A percentile compares a stretch with the other conserved stretches of the same genome.
phyloP scores from a whole-genome alignment of 2,113 vertebrate genomes.

The Lycocorax pyrrhopterus region DNA sequence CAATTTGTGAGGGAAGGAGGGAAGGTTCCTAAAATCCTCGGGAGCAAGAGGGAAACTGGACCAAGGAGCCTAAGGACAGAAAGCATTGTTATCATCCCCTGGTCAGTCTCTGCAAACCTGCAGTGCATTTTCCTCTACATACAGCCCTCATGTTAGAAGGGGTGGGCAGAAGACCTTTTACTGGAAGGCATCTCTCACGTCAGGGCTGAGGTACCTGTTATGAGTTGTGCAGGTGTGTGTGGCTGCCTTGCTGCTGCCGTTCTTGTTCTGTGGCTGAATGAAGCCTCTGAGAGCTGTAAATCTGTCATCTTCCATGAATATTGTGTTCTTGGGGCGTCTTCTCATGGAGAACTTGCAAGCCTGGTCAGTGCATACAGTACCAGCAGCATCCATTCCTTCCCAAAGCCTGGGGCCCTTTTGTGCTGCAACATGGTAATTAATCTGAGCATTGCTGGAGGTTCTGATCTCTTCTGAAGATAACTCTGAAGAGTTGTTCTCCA shows the following conservation, averaged over 20 bases:
- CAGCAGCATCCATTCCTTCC: not conserved
- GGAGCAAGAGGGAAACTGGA: not conserved
- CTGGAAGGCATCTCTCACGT: not conserved
- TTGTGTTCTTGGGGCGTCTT: not conserved
- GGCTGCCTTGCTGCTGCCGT: not conserved
- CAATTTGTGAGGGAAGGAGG: rapidly evolving
- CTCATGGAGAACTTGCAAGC: not conserved
- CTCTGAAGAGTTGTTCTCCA: not conserved
- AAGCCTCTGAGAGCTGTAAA: conserved; percentile 18
- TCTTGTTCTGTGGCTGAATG: not conserved
- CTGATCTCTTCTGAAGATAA: conserved; percentile 9
- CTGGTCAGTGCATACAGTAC: not conserved
- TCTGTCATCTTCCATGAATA: not conserved
- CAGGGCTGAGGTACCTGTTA: not conserved
- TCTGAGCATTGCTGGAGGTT: not conserved
- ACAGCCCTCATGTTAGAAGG: not conserved
- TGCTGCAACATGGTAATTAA: not conserved
- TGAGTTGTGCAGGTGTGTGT: not conserved
- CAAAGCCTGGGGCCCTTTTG: not conserved
- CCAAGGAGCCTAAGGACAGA: not conserved
- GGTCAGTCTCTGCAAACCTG: not conserved
- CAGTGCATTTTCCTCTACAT: not conserved
- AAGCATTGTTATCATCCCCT: not conserved
- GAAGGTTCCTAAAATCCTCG: not conserved
- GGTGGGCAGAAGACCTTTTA: not conserved